Conservation (phyloP, 2,888 invertebrate species). For the Andrena hattorfiana region DNA sequence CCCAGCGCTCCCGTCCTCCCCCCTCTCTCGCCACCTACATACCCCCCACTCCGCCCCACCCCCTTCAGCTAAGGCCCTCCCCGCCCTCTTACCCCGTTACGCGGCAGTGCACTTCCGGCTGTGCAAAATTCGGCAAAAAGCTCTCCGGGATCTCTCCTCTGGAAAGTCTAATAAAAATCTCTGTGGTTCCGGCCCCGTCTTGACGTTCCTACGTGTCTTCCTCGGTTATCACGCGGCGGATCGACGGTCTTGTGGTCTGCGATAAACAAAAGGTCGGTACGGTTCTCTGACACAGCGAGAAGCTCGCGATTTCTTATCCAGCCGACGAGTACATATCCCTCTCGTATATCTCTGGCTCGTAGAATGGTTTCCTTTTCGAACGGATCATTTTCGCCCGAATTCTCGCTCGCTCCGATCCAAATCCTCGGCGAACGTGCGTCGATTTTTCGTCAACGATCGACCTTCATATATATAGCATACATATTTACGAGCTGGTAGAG, state of each 20-base stretch:
- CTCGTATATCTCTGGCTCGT: conserved; percentile 2
- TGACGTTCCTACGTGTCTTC: conserved; percentile 43
- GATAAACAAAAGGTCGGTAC: conserved; percentile 65
- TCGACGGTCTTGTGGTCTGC: conserved; percentile 25
- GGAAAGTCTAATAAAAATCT: conserved; percentile 32
- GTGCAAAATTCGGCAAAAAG: conserved; percentile 63
- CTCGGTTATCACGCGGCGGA: conserved; percentile 9
- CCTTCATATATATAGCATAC: conserved; percentile 13
- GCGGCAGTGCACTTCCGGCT: conserved; percentile 74
- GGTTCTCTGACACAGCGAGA: conserved; percentile 28
- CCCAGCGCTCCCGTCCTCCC: conserved; percentile 56
- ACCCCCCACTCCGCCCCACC: conserved; percentile 11
- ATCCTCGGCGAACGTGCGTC: conserved; percentile 25
- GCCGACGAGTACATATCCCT: conserved; percentile 5
- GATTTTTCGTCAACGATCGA: conserved; percentile 32
- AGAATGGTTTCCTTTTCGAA: conserved; percentile 14
- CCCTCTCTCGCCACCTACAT: conserved; percentile 19
- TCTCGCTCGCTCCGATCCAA: conserved; percentile 20
- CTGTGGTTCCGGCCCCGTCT: conserved; percentile 27
- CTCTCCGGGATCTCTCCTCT: conserved; percentile 27
- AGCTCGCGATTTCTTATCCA: conserved; percentile 21
- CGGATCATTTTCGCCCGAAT: conserved; percentile 47
- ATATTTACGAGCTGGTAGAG: neutral
- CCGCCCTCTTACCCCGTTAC: conserved; percentile 51
- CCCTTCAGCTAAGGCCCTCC: neutral